Evolutionary conservation across 2,113 vertebrate species (phyloP).

Genomic region (Orycteropus afer): DNA sequence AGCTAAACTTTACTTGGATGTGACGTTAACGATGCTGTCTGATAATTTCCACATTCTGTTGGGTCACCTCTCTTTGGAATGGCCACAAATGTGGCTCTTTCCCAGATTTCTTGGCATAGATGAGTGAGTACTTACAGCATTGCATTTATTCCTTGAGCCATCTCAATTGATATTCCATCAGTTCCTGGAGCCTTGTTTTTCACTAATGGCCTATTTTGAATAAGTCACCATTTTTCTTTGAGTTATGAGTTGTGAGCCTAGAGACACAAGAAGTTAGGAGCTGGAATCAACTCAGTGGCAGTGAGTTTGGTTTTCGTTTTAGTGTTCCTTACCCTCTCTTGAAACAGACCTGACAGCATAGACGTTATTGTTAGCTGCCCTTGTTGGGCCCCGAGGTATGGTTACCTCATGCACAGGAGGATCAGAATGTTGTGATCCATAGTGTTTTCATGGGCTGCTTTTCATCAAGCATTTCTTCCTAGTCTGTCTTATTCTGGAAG

Average conservation of each 20-base stretch:
- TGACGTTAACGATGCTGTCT: not conserved
- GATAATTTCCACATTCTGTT: not conserved
- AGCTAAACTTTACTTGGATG: not conserved
- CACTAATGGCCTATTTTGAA: not conserved
- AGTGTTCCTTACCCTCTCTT: not conserved
- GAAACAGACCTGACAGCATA: not conserved
- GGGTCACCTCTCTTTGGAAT: not conserved
- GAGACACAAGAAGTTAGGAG: not conserved
- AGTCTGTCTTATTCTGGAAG: not conserved
- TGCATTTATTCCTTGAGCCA: not conserved
- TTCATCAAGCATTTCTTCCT: not conserved
- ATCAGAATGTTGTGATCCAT: not conserved
- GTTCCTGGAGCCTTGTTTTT: not conserved
- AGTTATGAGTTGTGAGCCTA: not conserved
- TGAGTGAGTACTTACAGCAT: too few species aligned
- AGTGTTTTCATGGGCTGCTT: not conserved
- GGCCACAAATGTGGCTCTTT: not conserved
- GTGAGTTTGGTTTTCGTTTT: too few species aligned
- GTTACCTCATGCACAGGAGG: not conserved
- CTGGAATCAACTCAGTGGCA: too few species aligned
- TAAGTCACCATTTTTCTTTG: not conserved
- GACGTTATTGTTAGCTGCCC: not conserved
- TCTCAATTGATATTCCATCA: not conserved
- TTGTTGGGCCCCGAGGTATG: not conserved
- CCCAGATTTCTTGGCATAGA: not conserved